Conservation (phyloP, 2,888 invertebrate species). For the Hybos culiciformis region DNA sequence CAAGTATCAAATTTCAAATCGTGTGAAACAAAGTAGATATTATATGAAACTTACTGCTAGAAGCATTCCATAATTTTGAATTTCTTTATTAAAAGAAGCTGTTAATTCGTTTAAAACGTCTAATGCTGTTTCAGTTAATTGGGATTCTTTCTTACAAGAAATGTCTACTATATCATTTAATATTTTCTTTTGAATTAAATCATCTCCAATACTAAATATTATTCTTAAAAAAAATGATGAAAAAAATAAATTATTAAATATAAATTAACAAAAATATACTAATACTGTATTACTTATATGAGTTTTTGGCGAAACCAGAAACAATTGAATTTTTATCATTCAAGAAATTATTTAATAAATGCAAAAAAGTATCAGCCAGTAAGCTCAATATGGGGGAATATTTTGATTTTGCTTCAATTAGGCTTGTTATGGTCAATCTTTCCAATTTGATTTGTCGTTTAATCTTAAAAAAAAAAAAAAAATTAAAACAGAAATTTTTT, state of each 20-base stretch:
- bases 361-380: constrained; percentile 41
- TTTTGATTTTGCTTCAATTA: constrained; percentile 43
- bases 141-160: constrained; percentile 26
- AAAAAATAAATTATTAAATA: not conserved
- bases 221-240: constrained; percentile 18
- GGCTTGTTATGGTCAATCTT: constrained; percentile 42
- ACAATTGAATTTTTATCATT: constrained; percentile 38
- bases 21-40: not conserved
- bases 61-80: constrained; percentile 30
- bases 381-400: constrained; percentile 43
- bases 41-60: constrained; percentile 20
- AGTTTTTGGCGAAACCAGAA: constrained; percentile 43
- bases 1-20: too few relatives aligned
- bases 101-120: constrained; percentile 27
- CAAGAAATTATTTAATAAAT: constrained; percentile 43
- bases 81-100: constrained; percentile 24
- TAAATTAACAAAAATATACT: not conserved
- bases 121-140: constrained; percentile 26
- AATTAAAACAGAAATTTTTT: too few relatives aligned
- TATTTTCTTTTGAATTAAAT: constrained; percentile 28
- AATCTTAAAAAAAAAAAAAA: too few relatives aligned
- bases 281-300: constrained; percentile 39
- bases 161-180: constrained; percentile 27
- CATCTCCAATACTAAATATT: constrained; percentile 27
- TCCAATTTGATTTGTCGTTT: constrained; percentile 46